Evolutionary conservation across 2,797 vertebrate genomes (phyloP).

Genomic region (Tenualosa thibaudeaui): DNA sequence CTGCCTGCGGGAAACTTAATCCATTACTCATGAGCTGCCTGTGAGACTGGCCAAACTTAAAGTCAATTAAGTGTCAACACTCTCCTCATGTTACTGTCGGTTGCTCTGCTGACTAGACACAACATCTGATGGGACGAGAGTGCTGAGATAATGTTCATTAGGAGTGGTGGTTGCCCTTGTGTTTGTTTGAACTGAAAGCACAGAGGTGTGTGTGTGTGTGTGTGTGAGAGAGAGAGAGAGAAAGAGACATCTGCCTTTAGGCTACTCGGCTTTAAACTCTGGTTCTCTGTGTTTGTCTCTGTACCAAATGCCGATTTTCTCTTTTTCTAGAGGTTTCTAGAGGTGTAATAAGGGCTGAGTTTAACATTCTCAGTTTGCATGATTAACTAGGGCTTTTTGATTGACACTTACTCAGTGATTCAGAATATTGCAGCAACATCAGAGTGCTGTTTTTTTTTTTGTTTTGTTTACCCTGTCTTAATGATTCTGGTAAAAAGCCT

Average conservation of each 20-base stretch:
- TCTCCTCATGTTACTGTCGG: neutral
- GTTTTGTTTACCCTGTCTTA: neutral
- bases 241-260: neutral
- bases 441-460: neutral
- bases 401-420: neutral
- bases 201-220: neutral
- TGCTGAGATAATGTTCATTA: slow-evolving; percentile 4
- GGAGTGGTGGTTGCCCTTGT: neutral
- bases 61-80: slow-evolving; percentile 12
- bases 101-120: neutral
- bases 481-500: neutral
- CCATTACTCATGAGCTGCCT: neutral
- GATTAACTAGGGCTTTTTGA: neutral
- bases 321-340: neutral
- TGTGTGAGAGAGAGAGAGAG: neutral
- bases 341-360: neutral
- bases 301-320: neutral
- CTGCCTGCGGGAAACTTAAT: neutral
- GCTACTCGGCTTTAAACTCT: neutral
- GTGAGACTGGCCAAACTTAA: neutral
- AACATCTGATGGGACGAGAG: neutral
- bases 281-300: neutral
- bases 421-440: neutral
- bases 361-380: neutral
- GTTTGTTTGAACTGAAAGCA: slow-evolving; percentile 4